phyloP scores from a whole-genome alignment of 2,888 invertebrate species.

The Emesis furor region DNA sequence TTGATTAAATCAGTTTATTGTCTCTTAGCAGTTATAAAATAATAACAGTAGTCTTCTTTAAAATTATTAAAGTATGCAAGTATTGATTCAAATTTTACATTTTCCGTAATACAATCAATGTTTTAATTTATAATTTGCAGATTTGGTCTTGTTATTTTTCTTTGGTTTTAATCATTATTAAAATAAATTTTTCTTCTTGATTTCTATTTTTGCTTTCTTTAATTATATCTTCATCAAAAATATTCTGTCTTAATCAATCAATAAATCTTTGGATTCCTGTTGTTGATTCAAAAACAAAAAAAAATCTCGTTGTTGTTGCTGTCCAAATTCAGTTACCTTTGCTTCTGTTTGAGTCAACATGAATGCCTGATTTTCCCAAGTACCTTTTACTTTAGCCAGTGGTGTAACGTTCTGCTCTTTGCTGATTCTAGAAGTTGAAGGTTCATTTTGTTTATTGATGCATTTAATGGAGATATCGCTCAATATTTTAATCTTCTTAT shows the following conservation, averaged over 20 bases:
- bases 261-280: background rate
- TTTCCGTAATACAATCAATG: background rate
- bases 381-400: background rate
- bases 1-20: background rate
- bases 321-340: background rate
- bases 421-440: background rate
- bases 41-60: background rate
- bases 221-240: background rate
- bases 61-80: background rate
- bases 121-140: background rate
- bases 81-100: background rate
- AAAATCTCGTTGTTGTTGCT: background rate
- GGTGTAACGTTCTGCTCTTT: background rate
- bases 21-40: background rate
- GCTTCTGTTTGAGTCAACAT: background rate
- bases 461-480: conserved; percentile 30
- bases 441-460: conserved; percentile 14
- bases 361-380: conserved; percentile 4
- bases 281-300: background rate
- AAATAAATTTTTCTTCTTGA: background rate
- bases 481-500: conserved; percentile 33
- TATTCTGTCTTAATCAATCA: background rate
- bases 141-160: background rate
- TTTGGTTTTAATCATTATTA: conserved; percentile 7
- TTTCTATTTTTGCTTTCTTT: background rate